Base-by-base conservation (phyloP, 2,888 invertebrate species). In the Himalopsyche japonica region DNA sequence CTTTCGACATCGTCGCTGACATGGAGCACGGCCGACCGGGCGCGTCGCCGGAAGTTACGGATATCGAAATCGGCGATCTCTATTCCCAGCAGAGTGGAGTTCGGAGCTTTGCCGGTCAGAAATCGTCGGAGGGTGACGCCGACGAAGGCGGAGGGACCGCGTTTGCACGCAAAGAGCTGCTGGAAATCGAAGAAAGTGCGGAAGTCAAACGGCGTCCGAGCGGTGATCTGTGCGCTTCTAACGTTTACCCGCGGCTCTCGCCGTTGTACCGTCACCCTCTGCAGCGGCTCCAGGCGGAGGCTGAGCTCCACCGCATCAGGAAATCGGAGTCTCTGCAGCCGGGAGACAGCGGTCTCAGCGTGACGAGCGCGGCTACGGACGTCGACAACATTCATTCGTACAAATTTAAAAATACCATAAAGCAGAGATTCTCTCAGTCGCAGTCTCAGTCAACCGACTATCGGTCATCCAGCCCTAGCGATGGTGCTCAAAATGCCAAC, bases 391-490 rank as follows among this genome's bases (percentile, higher is more conserved):
- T 93, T 78, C 94, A 94, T 88, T 94, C 94, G 1, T 98, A 98
- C 92, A 98, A 98, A 91, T 98, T 98, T 92, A 98, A 98, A 91
- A 98, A 97, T 88, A 97, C 96, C 89, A 98, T 98, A 87, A 97
- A 98, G 89, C 95, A 98, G 89, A 93, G 98, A 85, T 98, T 98
- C 87, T 94, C 94, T 1, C 92, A 93, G 86, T 94, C 94, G 0
- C 92, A 93, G 86, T 94, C 93, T 32, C 93, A 93, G 87, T 83
- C 84, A 1, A 86, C 79, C 2, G 86, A 86, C 79, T 86, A 86
- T 32, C 82, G 82, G 43, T 86, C 87, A 7, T 87, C 87, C 32
- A 87, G 86, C 80, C 86, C 84, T 24, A 86, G 84, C 77, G 86
- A 87, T n/a, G 85, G 85, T 7, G 80, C 76, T 15, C 79, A 76